phyloP scores from a whole-genome alignment of 2,113 vertebrate genomes.

The Smithornis capensis region DNA sequence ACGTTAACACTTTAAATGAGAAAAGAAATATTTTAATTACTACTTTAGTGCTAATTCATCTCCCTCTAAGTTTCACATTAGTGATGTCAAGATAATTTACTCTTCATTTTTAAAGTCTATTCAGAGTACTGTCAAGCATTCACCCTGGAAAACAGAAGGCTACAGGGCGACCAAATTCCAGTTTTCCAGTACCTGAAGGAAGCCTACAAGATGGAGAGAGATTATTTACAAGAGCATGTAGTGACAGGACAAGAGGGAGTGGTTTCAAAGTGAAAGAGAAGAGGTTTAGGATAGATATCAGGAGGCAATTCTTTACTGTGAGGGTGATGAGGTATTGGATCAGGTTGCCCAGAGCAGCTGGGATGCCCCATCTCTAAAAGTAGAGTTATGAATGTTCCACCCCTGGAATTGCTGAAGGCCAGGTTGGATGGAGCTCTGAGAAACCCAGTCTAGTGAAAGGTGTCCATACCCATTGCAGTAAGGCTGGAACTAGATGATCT shows the following conservation, averaged over 20 bases:
- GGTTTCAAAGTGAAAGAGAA: not conserved
- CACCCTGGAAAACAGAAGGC: not conserved
- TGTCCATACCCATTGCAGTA: accelerated
- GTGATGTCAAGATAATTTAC: not conserved
- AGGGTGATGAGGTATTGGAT: not conserved
- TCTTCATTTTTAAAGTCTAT: not conserved
- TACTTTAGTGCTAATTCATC: conserved; percentile 10
- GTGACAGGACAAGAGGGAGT: not conserved
- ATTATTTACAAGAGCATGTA: not conserved
- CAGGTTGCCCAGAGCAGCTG: not conserved
- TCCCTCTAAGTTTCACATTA: not conserved
- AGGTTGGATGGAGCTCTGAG: not conserved
- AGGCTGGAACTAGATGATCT: not conserved
- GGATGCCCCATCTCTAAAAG: not conserved
- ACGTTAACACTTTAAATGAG: not conserved
- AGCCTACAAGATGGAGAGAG: too few species aligned
- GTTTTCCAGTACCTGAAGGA: not conserved
- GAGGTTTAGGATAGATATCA: not conserved
- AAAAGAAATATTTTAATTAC: conserved; percentile 20
- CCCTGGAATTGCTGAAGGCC: not conserved
- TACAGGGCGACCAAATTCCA: not conserved
- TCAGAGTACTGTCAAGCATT: not conserved
- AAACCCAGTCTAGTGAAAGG: not conserved
- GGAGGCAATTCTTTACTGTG: not conserved
- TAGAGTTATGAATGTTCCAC: accelerated